These are phyloP conservation scores for Anableps anableps DNA, from an alignment of 2,797 vertebrate species.

Conservation along the genomic window DNA sequence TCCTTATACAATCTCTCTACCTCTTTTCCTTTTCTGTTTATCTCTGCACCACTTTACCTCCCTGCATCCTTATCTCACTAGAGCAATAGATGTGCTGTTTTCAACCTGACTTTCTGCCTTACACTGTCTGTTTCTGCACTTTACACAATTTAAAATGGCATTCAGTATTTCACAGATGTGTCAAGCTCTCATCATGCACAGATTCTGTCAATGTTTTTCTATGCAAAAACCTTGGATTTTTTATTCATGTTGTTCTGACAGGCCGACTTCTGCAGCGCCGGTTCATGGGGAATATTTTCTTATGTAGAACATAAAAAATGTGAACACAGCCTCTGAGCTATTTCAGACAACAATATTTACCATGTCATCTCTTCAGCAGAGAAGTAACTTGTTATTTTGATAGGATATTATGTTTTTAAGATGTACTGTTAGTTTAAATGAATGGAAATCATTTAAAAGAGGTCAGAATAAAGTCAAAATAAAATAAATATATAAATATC, in stretches of 20 bases:
- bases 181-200: constrained; percentile 43
- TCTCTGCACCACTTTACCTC: constrained; percentile 23
- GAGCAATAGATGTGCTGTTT: constrained; percentile 71
- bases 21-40: constrained; percentile 43
- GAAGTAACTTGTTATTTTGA: constrained; percentile 44
- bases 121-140: constrained; percentile 73
- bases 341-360: constrained; percentile 54
- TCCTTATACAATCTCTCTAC: constrained; percentile 52
- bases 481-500: not conserved
- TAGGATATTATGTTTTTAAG: constrained; percentile 55
- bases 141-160: constrained; percentile 62
- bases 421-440: constrained; percentile 57
- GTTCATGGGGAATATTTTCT: constrained; percentile 28
- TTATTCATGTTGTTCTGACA: constrained; percentile 30
- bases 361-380: constrained; percentile 41
- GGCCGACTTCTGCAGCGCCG: constrained; percentile 3
- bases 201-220: constrained; percentile 71
- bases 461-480: constrained; percentile 40
- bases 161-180: constrained; percentile 39
- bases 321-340: constrained; percentile 35
- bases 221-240: constrained; percentile 75
- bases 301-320: constrained; percentile 21
- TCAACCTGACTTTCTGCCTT: constrained; percentile 71
- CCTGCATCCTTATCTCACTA: constrained; percentile 35
- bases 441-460: constrained; percentile 51